Percentiles rank a stretch among this genome's conserved stretches.
These are phyloP conservation scores for Morinoia aosen DNA, from an alignment of 2,888 invertebrate species.

Conservation along the genomic window DNA sequence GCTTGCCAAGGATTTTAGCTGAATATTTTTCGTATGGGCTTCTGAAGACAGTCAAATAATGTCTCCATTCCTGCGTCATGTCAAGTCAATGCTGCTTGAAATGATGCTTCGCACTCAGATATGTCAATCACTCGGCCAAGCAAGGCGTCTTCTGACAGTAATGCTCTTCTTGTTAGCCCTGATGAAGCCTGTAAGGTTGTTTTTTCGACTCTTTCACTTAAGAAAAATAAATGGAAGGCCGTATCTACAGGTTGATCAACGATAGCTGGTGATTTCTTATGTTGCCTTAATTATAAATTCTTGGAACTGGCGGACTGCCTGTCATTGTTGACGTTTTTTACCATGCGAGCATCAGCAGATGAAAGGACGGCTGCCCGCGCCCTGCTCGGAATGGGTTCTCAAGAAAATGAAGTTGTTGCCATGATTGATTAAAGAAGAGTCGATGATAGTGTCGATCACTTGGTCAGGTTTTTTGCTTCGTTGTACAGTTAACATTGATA, in stretches of 20 bases:
- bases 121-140: not conserved
- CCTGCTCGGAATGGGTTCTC: not conserved
- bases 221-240: not conserved
- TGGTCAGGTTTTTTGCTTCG: not conserved
- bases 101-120: not conserved
- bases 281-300: constrained; percentile 28
- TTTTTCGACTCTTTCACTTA: constrained; percentile 23
- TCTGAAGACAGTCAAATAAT: not conserved
- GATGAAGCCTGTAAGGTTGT: not conserved
- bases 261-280: not conserved
- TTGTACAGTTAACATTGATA: not conserved
- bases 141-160: not conserved
- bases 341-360: not conserved
- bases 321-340: constrained; percentile 33
- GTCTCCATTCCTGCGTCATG: not conserved
- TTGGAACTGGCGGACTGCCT: not conserved
- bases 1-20: not conserved
- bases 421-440: not conserved
- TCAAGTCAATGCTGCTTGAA: not conserved
- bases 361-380: not conserved
- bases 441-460: not conserved
- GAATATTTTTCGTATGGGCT: not conserved
- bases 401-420: not conserved
- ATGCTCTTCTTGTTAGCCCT: not conserved
- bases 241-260: not conserved